phyloP scores from a whole-genome alignment of 2,888 invertebrate species.

The Meloe dianella region DNA sequence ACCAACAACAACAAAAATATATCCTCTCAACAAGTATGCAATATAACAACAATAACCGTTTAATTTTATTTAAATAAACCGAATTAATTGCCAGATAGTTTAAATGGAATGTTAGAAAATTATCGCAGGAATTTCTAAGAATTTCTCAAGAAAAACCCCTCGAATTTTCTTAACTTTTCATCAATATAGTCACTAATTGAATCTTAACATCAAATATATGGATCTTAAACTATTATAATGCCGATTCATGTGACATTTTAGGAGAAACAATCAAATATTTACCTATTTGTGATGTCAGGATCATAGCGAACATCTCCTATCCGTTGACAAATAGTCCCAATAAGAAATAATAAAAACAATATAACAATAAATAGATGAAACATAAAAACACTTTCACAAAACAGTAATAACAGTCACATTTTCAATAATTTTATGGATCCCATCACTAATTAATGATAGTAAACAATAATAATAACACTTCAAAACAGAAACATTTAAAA shows the following conservation, averaged over 20 bases:
- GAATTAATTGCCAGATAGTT: neutral
- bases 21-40: neutral
- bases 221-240: slow-evolving; percentile 20
- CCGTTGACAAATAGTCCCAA: neutral
- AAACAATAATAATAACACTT: neutral
- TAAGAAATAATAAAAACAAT: too few species aligned
- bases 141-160: slow-evolving; percentile 36
- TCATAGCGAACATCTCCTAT: slow-evolving; percentile 30
- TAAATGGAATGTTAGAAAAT: slow-evolving; percentile 36
- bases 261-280: slow-evolving; percentile 13
- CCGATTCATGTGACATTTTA: slow-evolving; percentile 34
- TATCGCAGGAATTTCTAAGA: slow-evolving; percentile 40
- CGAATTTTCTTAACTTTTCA: slow-evolving; percentile 30
- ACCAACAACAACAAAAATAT: neutral
- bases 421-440: neutral
- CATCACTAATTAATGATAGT: neutral
- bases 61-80: neutral
- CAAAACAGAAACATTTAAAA: neutral
- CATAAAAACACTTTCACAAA: neutral
- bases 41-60: neutral
- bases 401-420: neutral
- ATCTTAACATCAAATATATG: slow-evolving; percentile 30
- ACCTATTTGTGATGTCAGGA: slow-evolving; percentile 30
- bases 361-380: neutral
- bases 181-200: slow-evolving; percentile 39